Evolutionary conservation across 1,140 invertebrate species (phyloP).

Genomic region (Zaprionus nigranus): DNA sequence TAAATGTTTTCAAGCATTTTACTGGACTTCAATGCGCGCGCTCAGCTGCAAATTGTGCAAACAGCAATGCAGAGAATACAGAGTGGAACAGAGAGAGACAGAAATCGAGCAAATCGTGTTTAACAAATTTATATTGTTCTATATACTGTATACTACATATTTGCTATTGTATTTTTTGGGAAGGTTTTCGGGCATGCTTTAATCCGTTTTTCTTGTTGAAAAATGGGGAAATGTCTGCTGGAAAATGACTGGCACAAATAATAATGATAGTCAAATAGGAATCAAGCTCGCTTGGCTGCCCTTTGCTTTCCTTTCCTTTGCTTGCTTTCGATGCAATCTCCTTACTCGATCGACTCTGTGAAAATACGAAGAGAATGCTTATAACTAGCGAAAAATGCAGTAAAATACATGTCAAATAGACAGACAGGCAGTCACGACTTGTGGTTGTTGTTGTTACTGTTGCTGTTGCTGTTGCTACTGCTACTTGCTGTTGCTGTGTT

Average conservation of each 20-base stretch:
- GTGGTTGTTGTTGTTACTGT: conserved; percentile 29
- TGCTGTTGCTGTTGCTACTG: neutral
- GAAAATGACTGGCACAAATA: conserved; percentile 5
- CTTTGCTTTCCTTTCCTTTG: conserved; percentile 8
- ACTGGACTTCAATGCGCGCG: conserved; percentile 3
- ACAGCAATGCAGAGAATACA: neutral
- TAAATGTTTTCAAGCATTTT: conserved; percentile 4
- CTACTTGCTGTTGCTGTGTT: neutral
- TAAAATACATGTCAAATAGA: conserved; percentile 60
- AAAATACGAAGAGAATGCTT: conserved; percentile 45
- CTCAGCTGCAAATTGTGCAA: conserved; percentile 5
- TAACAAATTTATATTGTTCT: conserved; percentile 14
- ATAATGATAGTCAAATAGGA: conserved; percentile 28
- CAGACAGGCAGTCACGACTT: conserved; percentile 20
- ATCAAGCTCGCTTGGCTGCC: conserved; percentile 24
- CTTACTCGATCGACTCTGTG: conserved; percentile 57
- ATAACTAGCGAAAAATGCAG: conserved; percentile 61
- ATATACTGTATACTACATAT: conserved; percentile 8
- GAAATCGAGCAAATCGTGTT: conserved; percentile 2
- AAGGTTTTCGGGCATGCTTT: conserved; percentile 36
- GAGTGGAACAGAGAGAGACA: neutral
- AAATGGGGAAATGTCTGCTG: conserved; percentile 10
- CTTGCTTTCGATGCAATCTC: conserved; percentile 52
- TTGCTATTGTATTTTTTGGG: conserved; percentile 27
- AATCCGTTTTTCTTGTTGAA: conserved; percentile 24